Percentiles rank a stretch among this genome's conserved stretches.
Evolutionary conservation across 2,888 invertebrate genomes (phyloP).

Genomic region (Taphrorychus bicolor): DNA sequence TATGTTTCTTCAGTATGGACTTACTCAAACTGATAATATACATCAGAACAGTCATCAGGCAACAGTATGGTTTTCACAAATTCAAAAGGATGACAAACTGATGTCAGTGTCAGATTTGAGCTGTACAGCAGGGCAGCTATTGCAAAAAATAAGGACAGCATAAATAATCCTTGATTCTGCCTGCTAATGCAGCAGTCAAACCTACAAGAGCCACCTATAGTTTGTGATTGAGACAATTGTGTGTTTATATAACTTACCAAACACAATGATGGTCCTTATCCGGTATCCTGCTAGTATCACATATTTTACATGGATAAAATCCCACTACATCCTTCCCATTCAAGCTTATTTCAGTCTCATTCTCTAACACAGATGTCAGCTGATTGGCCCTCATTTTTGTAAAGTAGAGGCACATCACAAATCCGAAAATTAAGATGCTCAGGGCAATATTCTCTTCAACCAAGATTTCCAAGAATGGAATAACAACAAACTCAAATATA

Average conservation of each 20-base stretch:
- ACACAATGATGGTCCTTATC: conserved; percentile 82
- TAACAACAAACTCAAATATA: conserved; percentile 74
- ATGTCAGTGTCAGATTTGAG: conserved; percentile 81
- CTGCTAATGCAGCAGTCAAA: conserved; percentile 85
- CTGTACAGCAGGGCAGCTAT: conserved; percentile 74
- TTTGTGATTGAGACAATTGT: not conserved
- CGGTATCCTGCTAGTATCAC: conserved; percentile 80
- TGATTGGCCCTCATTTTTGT: conserved; percentile 50
- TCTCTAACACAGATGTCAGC: conserved; percentile 50
- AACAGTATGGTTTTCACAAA: conserved; percentile 72
- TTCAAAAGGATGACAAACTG: conserved; percentile 84
- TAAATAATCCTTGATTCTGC: conserved; percentile 78
- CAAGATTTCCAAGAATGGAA: conserved; percentile 74
- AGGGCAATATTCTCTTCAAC: conserved; percentile 69
- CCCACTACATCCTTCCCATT: conserved; percentile 68
- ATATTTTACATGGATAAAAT: conserved; percentile 82
- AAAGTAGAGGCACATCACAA: conserved; percentile 60
- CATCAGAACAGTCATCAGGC: conserved; percentile 85
- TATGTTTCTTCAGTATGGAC: too few species aligned
- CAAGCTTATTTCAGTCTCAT: conserved; percentile 55
- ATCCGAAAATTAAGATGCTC: conserved; percentile 61
- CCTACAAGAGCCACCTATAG: conserved; percentile 61
- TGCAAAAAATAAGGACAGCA: conserved; percentile 71
- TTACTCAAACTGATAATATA: conserved; percentile 80
- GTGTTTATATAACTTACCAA: conserved; percentile 65